phyloP scores from a whole-genome alignment of 1,140 invertebrate genomes.

The Chlorops oryzae region DNA sequence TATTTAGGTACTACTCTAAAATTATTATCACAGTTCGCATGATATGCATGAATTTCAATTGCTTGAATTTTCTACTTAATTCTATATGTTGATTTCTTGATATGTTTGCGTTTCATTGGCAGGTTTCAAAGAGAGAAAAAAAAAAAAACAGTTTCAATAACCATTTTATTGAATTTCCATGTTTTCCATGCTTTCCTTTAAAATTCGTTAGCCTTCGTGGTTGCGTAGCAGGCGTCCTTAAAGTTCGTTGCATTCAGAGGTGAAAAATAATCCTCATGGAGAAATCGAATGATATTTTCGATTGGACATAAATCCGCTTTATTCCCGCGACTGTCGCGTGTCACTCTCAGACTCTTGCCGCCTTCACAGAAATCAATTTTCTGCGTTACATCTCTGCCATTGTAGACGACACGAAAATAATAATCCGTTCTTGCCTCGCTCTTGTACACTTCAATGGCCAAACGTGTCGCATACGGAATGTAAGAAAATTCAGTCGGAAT shows the following conservation, averaged over 20 bases:
- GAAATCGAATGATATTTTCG: slow-evolving; percentile 74
- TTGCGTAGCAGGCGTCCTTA: slow-evolving; percentile 67
- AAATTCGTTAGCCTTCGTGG: slow-evolving; percentile 45
- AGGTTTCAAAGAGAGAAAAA: slow-evolving; percentile 10
- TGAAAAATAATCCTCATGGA: slow-evolving; percentile 78
- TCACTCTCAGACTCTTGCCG: slow-evolving; percentile 49
- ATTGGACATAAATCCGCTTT: slow-evolving; percentile 69
- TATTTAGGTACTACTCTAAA: too few species aligned
- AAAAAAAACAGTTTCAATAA: slow-evolving; percentile 3
- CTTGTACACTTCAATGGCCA: slow-evolving; percentile 78
- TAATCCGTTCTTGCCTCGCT: slow-evolving; percentile 53
- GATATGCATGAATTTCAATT: background rate
- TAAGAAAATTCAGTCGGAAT: slow-evolving; percentile 53
- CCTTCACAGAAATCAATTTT: slow-evolving; percentile 73
- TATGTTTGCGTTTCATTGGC: slow-evolving; percentile 17
- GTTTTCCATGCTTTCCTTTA: slow-evolving; percentile 4
- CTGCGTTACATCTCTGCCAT: slow-evolving; percentile 80
- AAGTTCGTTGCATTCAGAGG: slow-evolving; percentile 76
- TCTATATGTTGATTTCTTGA: slow-evolving; percentile 15
- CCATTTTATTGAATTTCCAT: slow-evolving; percentile 7
- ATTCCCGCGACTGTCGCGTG: slow-evolving; percentile 47
- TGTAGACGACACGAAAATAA: slow-evolving; percentile 76
- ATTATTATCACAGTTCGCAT: too few species aligned
- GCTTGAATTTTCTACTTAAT: background rate
- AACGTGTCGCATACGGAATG: slow-evolving; percentile 71